phyloP scores from a whole-genome alignment of 30 jellyfish, hydroid and myxozoan genomes.

The Pelagia noctiluca region DNA sequence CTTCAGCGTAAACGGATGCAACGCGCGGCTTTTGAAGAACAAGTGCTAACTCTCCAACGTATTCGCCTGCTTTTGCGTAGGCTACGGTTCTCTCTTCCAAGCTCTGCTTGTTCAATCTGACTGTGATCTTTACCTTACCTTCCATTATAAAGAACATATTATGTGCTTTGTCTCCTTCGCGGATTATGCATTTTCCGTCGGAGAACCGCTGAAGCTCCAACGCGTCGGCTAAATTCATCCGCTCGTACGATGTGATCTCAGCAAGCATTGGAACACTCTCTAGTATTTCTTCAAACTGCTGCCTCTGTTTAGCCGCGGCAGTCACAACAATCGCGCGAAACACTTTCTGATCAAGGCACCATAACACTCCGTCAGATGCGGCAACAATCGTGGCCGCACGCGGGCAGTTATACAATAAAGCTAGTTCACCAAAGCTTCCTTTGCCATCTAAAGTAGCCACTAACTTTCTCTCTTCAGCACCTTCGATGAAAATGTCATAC shows the following conservation, averaged over 20 bases:
- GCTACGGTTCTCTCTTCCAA: conserved; percentile 80
- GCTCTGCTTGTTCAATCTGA: conserved; percentile 59
- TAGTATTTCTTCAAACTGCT: conserved; percentile 84
- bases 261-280: conserved; percentile 87
- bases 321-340: conserved; percentile 86
- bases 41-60: conserved; percentile 95
- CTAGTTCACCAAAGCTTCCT: conserved; percentile 98
- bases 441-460: conserved; percentile 89
- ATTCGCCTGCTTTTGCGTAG: conserved; percentile 78
- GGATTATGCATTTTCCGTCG: conserved; percentile 77
- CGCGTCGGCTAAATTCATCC: conserved; percentile 97
- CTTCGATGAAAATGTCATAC: conserved; percentile 79
- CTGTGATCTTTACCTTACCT: conserved; percentile 88
- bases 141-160: conserved; percentile 93
- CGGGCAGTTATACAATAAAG: conserved; percentile 95
- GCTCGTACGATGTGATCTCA: conserved; percentile 83
- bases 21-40: conserved; percentile 93
- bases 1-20: conserved; percentile 95
- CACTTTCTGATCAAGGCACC: conserved; percentile 98
- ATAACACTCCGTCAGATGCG: conserved; percentile 76
- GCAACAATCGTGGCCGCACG: conserved; percentile 98
- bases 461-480: conserved; percentile 57
- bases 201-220: conserved; percentile 61
- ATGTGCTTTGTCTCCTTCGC: conserved; percentile 87
- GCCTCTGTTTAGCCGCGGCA: conserved; percentile 93